Base-by-base conservation (phyloP, 2,888 invertebrate genomes). In the Thecophora atra region DNA sequence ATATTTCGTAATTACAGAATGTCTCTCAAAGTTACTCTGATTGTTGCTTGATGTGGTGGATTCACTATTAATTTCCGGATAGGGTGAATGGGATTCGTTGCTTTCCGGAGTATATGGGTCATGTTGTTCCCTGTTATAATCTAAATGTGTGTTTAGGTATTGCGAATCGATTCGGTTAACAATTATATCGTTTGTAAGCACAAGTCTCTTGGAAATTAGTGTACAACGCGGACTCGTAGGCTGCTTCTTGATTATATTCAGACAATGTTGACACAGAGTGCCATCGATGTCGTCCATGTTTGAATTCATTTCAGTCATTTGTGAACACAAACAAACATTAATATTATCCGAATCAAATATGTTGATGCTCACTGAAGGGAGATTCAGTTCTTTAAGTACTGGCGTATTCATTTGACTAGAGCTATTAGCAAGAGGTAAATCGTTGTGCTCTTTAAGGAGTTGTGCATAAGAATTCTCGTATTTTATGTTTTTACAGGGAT, bases 31-130 rank as follows among this genome's bases (percentile, higher is more conserved):
- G 74, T 77, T 76, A 78, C 79, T 80, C 71, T 75, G 78, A 75
- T 79, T 79, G 70, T 78, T 78, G 73, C 78, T 83, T 58, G 80
- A 81, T 56, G 77, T 79, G 58, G 77, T 78, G 47, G 76, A 77
- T 26, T 75, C 78, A 72, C 78, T 79, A 28, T 76, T 84, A 0
- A 84, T 63, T 65, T 87, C 90, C 0, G 89, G 88, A 74, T 89
- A 88, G 0, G 94, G 93, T 60, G 92, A 92, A 79, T 91, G 92
- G 26, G 93, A 93, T 80, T 94, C 94, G 76, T 91, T 89, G 83
- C 93, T 93, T 80, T 94, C 94, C n/a, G 94, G 94, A 0, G 94
- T 94, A 79, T 94, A 94, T 0, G 94, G 94, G 78, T 93, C 93
- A 68, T 77, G 76, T 28, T 75, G 77, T 44, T 78, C 70, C 37